phyloP scores from a whole-genome alignment of 1,140 invertebrate species.

The Procambarus clarkii region DNA sequence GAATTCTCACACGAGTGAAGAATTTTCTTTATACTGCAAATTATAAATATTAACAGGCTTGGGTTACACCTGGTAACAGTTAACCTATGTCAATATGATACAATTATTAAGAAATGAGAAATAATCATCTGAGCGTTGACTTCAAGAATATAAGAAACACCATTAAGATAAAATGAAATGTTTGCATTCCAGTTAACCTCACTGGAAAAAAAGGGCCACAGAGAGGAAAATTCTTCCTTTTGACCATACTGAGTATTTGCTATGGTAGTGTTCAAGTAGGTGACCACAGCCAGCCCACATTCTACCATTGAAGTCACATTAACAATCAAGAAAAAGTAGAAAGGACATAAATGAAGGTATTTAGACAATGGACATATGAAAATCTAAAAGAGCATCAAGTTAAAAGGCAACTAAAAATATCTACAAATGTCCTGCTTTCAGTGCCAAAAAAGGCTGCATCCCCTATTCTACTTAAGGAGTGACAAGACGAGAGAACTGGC shows the following conservation, averaged over 20 bases:
- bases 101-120: no score
- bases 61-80: not conserved
- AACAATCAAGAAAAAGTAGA: constrained; percentile 6
- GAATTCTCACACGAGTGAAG: not conserved
- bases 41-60: not conserved
- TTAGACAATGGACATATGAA: not conserved
- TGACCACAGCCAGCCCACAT: not conserved
- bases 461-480: constrained; percentile 52
- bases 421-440: constrained; percentile 18
- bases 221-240: not conserved
- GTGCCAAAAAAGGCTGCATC: constrained; percentile 49
- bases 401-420: not conserved
- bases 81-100: no score
- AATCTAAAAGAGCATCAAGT: not conserved
- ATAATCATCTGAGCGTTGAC: no score
- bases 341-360: not conserved
- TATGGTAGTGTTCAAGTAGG: not conserved
- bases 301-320: not conserved
- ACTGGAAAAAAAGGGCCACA: not conserved
- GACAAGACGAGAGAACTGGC: constrained; percentile 28
- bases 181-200: not conserved
- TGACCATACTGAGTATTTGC: not conserved
- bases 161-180: not conserved
- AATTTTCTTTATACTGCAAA: not conserved
- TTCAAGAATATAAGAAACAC: no score